Conservation (phyloP, 2,113 vertebrate species). For the Poeciliopsis retropinna region DNA sequence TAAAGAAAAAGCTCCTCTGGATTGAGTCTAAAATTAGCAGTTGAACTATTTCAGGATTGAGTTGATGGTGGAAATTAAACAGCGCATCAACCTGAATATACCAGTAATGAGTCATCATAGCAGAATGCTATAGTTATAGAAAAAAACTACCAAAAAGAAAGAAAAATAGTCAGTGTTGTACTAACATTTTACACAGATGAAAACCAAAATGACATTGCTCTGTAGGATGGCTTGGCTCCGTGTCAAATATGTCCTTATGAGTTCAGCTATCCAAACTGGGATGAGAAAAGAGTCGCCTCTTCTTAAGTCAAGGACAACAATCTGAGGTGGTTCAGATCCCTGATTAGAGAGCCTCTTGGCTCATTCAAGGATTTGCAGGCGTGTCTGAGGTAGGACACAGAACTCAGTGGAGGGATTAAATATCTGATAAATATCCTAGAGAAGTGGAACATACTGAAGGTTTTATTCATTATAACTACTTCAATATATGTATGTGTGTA, state of each 20-base stretch:
- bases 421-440: neutral
- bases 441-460: neutral
- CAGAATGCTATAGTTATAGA: too few species aligned
- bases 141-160: too few species aligned
- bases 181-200: too few species aligned
- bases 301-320: neutral
- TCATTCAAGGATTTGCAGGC: constrained; percentile 2
- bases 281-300: neutral
- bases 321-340: neutral
- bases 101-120: neutral
- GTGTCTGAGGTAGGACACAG: neutral
- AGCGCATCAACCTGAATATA: neutral
- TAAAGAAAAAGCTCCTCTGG: neutral
- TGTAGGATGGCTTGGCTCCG: neutral
- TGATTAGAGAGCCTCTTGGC: neutral
- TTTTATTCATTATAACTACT: too few species aligned
- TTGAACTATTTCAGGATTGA: neutral
- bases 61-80: constrained; percentile 4
- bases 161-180: neutral
- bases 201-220: neutral
- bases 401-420: neutral
- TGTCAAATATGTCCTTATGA: neutral
- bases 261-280: neutral
- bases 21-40: neutral
- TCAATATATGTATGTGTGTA: too few species aligned